Evolutionary conservation across 2,888 invertebrate genomes (phyloP).

Genomic region (Polia nebulosa): DNA sequence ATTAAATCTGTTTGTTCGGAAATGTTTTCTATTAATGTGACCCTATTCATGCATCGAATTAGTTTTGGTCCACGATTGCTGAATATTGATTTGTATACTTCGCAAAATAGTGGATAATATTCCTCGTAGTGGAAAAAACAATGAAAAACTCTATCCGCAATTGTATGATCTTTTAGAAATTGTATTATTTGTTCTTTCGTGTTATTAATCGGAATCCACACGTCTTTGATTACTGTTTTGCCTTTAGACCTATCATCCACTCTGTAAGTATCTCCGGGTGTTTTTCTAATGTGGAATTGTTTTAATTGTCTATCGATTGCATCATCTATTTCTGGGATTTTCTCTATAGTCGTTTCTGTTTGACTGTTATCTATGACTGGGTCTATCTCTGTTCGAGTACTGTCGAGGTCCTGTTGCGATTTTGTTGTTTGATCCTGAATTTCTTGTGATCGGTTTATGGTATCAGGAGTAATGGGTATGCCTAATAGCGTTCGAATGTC

Average conservation of each 20-base stretch:
- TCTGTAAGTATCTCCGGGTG: slow-evolving; percentile 53
- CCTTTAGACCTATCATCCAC: slow-evolving; percentile 59
- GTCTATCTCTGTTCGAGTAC: background rate
- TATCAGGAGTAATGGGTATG: background rate
- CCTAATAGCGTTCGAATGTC: slow-evolving; percentile 14
- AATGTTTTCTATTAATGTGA: slow-evolving; percentile 56
- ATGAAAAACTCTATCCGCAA: no score
- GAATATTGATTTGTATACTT: slow-evolving; percentile 55
- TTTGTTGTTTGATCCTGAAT: background rate
- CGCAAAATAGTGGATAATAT: slow-evolving; percentile 11
- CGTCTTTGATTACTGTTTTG: slow-evolving; percentile 28
- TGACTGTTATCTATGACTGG: background rate
- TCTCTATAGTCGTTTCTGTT: background rate
- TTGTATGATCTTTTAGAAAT: no score
- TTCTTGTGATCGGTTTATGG: background rate
- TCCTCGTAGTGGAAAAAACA: slow-evolving; percentile 19
- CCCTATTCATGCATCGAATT: slow-evolving; percentile 47
- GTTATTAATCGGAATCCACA: slow-evolving; percentile 26
- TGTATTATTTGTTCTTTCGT: slow-evolving; percentile 58
- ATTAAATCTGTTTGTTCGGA: slow-evolving; percentile 36
- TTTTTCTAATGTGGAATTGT: slow-evolving; percentile 62
- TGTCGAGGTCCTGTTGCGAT: background rate
- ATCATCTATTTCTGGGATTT: slow-evolving; percentile 46
- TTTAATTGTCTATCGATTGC: slow-evolving; percentile 66
- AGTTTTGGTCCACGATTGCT: slow-evolving; percentile 60